phyloP scores from a whole-genome alignment of 2,113 vertebrate genomes.

The Anser brachyrhynchus region DNA sequence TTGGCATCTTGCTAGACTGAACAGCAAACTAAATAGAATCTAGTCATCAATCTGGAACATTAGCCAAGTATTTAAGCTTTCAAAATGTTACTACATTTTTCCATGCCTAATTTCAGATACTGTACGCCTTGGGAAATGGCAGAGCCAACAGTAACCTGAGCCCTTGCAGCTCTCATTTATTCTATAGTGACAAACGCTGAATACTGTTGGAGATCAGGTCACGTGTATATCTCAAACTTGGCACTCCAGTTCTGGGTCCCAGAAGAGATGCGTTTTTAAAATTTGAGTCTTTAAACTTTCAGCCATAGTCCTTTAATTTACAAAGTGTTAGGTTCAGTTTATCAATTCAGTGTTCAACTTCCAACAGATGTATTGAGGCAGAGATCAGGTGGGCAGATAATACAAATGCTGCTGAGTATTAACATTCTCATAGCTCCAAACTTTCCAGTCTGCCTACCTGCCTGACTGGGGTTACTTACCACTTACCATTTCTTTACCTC shows the following conservation, averaged over 20 bases:
- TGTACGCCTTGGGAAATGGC: neutral
- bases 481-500: neutral
- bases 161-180: neutral
- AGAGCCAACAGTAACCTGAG: neutral
- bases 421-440: neutral
- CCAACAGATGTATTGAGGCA: neutral
- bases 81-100: neutral
- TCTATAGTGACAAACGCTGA: neutral
- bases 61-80: neutral
- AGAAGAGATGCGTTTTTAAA: neutral
- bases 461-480: neutral
- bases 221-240: neutral
- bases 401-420: neutral
- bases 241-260: neutral
- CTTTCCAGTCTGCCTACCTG: neutral
- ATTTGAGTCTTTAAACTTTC: neutral
- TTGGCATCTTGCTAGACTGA: neutral
- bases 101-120: neutral
- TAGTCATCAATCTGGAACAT: neutral
- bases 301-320: neutral
- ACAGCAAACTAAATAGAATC: neutral
- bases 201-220: neutral
- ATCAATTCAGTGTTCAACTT: neutral
- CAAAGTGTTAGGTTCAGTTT: neutral
- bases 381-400: neutral